Base-by-base conservation (phyloP, 2,888 invertebrate species). In the Aspidiotus destructor region DNA sequence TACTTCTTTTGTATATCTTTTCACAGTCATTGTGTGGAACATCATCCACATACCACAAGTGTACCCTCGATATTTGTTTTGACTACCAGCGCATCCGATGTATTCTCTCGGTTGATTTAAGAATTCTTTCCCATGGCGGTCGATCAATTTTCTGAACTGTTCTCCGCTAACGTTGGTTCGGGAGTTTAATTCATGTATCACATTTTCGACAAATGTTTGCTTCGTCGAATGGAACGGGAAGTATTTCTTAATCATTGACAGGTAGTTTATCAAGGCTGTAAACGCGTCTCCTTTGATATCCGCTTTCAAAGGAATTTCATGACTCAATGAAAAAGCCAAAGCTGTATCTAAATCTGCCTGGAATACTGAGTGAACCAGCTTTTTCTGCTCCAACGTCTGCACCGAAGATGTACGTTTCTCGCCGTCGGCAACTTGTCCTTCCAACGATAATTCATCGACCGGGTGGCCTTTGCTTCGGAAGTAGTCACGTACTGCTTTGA, bases 1-100 rank as follows among this genome's bases (percentile, higher is more conserved):
- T 11, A 54, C 58, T 75, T 86, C 85, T 5, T 84, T 80, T 0
- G 87, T 85, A 69, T 73, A 70, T 44, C 73, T 72, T 48, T 74
- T 72, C 0, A 95, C 90, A 0, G 93, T 91, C 69, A 99, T 78
- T 52, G 87, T 88, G 76, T 99, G 99, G 76, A 96, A 99, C 73
- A 95, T 79, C 13, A 86, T 88, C 99, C 99, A 99, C 44, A 99
- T 80, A 0, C 94, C 89, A 78, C 98, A 99, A 0, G 95, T 89
- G 77, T 91, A 98, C 11, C 96, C 95, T 62, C 97, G 82, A 74
- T 83, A 85, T 70, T 82, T 81, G 0, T 84, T 78, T 69, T 83
- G 81, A 73, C 93, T 93, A 10, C 94, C 92, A 73, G 81, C 82
- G 76, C 98, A 99, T 2, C 86, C 87, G 48, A 89, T 78, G 85